Base-by-base conservation (phyloP, 2,888 invertebrate species). In the Drosophila testacea region DNA sequence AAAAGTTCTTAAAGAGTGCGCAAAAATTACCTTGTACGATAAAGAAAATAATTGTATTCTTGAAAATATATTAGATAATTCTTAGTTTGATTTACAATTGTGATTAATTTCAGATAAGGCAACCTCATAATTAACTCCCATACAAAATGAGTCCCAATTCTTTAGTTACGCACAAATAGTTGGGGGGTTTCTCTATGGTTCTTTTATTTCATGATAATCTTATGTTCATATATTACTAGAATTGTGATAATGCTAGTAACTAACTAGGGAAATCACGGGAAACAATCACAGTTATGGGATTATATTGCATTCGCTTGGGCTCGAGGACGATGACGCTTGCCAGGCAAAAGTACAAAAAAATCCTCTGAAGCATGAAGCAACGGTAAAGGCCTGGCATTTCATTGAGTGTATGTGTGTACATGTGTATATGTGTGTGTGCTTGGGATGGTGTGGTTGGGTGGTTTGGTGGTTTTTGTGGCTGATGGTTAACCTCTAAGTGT, bases 401-500 rank as follows among this genome's bases (percentile, higher is more conserved):
- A 62, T 48, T 75, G 22, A 11, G 34, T 46, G n/a, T 48, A 11
- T n/a, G n/a, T 27, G 42, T 64, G 46, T 34, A 22, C 10, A 16
- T 11, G 48, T 39, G 42, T 56, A 32, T 30, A 34, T 22, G 27
- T 55, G 11, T 28, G 13, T 36, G 46, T 50, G 28, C 59, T 34
- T 55, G 44, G 44, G 27, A 50, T 36, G 52, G 50, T 11, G 30
- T 27, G 46, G 44, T 30, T 51, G 72, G 61, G 50, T 41, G 66
- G 69, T 16, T 54, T 32, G 52, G 75, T 74, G 69, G 64, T 65
- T 73, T 50, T 52, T 67, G 79, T 22, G 84, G 88, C 63, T 70
- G 66, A 50, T 62, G 83, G 88, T 83, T 88, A 85, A 83, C 83
- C 83, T 60, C 73, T 78, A 83, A 83, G 83, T 85, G 83, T 85